Evolutionary conservation across 1,140 invertebrate species (phyloP).

Genomic region (Campoletis sonorensis): DNA sequence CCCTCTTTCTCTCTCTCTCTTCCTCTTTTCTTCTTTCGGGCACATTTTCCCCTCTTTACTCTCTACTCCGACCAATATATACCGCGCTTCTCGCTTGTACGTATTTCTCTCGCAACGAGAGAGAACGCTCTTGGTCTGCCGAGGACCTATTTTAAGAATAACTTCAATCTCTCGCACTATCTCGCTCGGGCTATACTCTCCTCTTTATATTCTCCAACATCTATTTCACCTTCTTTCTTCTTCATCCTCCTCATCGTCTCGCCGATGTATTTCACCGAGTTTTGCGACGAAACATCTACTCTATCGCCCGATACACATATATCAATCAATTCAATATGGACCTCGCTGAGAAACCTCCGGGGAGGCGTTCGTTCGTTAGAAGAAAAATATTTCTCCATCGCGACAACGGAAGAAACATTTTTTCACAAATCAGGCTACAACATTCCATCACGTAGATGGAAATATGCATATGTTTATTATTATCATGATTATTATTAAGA

Average conservation of each 20-base stretch:
- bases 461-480: too few relatives aligned
- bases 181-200: conserved; percentile 49
- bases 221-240: conserved; percentile 50
- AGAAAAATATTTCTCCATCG: background rate
- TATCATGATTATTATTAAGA: too few relatives aligned
- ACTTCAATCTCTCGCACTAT: conserved; percentile 63
- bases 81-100: conserved; percentile 57
- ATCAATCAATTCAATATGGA: background rate
- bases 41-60: conserved; percentile 14
- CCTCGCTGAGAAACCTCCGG: background rate
- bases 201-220: conserved; percentile 55
- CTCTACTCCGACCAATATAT: conserved; percentile 9
- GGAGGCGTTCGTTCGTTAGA: background rate
- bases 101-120: conserved; percentile 44
- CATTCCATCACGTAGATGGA: too few relatives aligned
- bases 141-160: conserved; percentile 72
- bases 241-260: background rate
- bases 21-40: conserved; percentile 41
- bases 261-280: background rate
- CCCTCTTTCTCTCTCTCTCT: conserved; percentile 37
- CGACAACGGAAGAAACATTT: too few relatives aligned
- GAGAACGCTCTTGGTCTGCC: conserved; percentile 37
- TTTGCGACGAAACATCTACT: background rate
- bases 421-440: too few relatives aligned
- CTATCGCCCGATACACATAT: background rate